These are phyloP conservation scores for Heliconius ethilla DNA, from an alignment of 2,888 invertebrate species.

Conservation along the genomic window DNA sequence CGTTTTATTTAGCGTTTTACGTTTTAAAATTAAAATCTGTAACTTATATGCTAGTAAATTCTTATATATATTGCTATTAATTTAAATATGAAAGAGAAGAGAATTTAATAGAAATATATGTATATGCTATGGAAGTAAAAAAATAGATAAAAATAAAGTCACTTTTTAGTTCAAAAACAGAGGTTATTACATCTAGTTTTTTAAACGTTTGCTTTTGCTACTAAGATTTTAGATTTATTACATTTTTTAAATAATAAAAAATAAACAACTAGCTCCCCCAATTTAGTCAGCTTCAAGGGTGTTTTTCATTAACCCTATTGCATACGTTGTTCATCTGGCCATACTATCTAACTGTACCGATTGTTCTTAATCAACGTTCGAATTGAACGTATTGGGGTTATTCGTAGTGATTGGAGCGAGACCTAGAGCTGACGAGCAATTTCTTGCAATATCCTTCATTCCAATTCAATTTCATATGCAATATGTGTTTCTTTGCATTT, in stretches of 20 bases:
- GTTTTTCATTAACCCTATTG: slow-evolving; percentile 16
- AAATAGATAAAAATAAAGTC: not conserved
- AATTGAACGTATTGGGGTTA: slow-evolving; percentile 67
- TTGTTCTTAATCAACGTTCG: slow-evolving; percentile 77
- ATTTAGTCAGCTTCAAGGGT: not conserved
- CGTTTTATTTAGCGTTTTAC: slow-evolving; percentile 41
- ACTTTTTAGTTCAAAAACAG: not conserved
- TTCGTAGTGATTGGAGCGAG: slow-evolving; percentile 71
- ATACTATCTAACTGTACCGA: slow-evolving; percentile 74
- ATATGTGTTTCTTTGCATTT: slow-evolving; percentile 49
- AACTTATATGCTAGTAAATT: slow-evolving; percentile 36
- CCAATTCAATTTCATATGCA: slow-evolving; percentile 73
- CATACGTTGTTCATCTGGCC: slow-evolving; percentile 5
- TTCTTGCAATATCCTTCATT: slow-evolving; percentile 78
- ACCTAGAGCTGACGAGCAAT: slow-evolving; percentile 73
- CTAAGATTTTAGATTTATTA: not conserved
- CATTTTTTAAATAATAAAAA: not conserved
- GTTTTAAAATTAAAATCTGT: slow-evolving; percentile 35
- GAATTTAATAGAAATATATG: not conserved
- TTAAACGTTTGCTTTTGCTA: no score
- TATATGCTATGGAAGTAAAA: not conserved
- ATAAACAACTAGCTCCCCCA: not conserved
- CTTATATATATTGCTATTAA: slow-evolving; percentile 3
- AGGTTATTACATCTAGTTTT: no score
- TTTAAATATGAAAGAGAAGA: not conserved